phyloP scores from a whole-genome alignment of 1,140 invertebrate species.

The Scaptomyza graminum region DNA sequence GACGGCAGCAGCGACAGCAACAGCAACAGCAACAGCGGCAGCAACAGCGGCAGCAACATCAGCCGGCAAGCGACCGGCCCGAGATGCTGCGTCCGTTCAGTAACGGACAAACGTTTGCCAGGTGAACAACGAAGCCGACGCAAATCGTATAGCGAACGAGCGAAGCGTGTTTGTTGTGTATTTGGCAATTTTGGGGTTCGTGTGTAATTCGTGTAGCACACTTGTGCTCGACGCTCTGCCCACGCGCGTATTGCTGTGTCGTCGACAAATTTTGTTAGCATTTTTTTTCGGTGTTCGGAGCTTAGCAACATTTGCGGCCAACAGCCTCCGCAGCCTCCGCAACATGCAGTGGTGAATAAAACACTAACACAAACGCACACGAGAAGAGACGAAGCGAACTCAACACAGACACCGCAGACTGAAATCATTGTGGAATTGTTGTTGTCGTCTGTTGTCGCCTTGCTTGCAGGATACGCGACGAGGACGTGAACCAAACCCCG shows the following conservation, averaged over 20 bases:
- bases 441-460: constrained; percentile 16
- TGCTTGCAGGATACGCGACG: constrained; percentile 48
- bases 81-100: constrained; percentile 55
- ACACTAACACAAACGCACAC: constrained; percentile 17
- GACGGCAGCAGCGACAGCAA: constrained; percentile 1
- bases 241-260: constrained; percentile 32
- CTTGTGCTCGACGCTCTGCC: constrained; percentile 27
- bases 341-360: constrained; percentile 57
- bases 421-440: constrained; percentile 14
- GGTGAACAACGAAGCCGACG: constrained; percentile 62
- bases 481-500: constrained; percentile 44
- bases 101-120: constrained; percentile 69
- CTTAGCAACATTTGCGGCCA: constrained; percentile 41
- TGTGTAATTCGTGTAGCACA: background rate
- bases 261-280: constrained; percentile 46
- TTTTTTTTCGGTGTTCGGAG: constrained; percentile 48
- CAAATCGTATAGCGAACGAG: constrained; percentile 32
- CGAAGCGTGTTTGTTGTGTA: constrained; percentile 11
- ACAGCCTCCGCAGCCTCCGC: constrained; percentile 49
- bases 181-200: constrained; percentile 4
- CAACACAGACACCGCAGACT: constrained; percentile 12
- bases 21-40: constrained; percentile 35
- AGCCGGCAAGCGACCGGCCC: constrained; percentile 37
- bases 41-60: constrained; percentile 39
- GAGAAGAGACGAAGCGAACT: constrained; percentile 10